Conservation (phyloP, 1,140 invertebrate genomes). For the Heliconius hermathena region DNA sequence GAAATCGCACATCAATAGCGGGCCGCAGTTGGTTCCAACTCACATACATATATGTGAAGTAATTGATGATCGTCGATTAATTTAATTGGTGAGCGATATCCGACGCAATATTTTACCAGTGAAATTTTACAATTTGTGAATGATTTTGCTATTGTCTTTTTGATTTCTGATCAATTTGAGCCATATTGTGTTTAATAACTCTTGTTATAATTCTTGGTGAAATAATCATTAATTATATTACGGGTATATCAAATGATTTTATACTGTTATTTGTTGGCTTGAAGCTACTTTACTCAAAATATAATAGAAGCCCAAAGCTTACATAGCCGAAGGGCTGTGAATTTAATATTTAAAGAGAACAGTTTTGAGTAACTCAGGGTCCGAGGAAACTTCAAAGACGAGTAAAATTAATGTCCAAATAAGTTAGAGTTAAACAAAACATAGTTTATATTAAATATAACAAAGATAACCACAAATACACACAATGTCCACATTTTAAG, state of each 20-base stretch:
- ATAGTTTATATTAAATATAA: conserved; percentile 5
- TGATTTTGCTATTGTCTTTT: conserved; percentile 3
- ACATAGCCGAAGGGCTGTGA: neutral
- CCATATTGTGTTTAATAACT: neutral
- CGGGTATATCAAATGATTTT: neutral
- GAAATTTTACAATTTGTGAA: conserved; percentile 21
- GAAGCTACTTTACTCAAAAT: neutral
- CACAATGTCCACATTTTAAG: neutral
- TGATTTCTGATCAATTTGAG: neutral
- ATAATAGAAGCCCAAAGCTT: neutral
- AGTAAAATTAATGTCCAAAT: neutral
- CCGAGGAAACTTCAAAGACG: neutral
- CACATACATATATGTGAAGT: conserved; percentile 25
- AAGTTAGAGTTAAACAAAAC: neutral
- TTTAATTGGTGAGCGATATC: conserved; percentile 23
- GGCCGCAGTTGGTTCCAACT: conserved; percentile 18
- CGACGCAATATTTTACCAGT: conserved; percentile 4
- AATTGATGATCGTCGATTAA: conserved; percentile 51
- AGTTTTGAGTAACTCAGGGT: neutral
- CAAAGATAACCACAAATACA: neutral
- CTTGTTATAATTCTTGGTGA: neutral
- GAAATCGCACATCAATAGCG: conserved; percentile 25
- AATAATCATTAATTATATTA: neutral
- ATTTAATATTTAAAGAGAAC: neutral
- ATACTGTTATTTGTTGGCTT: neutral